phyloP scores from a whole-genome alignment of 2,113 vertebrate genomes.

The Ploceus nigricollis region DNA sequence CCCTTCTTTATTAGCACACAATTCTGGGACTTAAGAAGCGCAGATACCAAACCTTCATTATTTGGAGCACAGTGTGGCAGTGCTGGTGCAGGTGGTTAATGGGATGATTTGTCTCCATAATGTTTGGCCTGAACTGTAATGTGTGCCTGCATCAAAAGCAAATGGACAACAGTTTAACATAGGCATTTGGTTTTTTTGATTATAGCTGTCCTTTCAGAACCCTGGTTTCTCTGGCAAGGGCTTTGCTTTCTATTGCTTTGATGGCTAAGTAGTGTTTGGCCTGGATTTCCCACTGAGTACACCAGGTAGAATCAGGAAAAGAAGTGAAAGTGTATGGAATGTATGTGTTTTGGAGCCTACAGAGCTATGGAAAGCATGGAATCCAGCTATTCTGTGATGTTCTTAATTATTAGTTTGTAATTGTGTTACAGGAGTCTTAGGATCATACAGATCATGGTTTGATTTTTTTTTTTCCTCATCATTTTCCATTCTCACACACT shows the following conservation, averaged over 20 bases:
- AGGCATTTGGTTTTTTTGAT: background rate
- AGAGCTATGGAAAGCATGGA: background rate
- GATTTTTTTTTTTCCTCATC: background rate
- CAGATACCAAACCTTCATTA: background rate
- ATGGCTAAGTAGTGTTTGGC: background rate
- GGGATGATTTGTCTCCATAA: background rate
- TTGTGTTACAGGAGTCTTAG: background rate
- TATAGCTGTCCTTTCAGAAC: background rate
- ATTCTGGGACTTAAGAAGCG: background rate
- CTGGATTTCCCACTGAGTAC: background rate
- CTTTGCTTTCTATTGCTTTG: background rate
- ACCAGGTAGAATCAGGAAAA: background rate
- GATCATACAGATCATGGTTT: background rate
- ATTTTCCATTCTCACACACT: background rate
- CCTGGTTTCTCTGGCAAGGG: background rate
- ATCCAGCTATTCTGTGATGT: background rate
- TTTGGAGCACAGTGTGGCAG: background rate
- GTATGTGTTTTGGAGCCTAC: background rate
- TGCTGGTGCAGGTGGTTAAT: background rate
- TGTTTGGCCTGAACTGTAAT: background rate
- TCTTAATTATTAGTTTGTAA: background rate
- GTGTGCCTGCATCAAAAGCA: background rate
- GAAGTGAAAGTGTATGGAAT: background rate
- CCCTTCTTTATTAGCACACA: background rate
- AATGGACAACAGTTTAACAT: background rate